Evolutionary conservation across 2,888 invertebrate genomes (phyloP).

Genomic region (Conops quadrifasciatus): DNA sequence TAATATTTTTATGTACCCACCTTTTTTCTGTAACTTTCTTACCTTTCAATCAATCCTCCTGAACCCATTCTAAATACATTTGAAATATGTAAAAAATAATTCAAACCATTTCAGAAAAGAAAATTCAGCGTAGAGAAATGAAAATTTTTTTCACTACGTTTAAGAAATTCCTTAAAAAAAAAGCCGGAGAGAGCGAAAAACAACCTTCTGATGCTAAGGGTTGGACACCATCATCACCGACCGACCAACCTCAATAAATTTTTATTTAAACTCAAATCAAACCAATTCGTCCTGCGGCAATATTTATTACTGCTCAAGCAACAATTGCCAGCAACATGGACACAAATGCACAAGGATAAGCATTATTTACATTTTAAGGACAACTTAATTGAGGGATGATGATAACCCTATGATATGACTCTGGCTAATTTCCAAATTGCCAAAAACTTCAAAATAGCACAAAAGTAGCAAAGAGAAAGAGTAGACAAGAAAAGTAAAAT

Average conservation of each 20-base stretch:
- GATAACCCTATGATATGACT: constrained; percentile 33
- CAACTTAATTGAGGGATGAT: constrained; percentile 42
- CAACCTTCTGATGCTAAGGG: no score
- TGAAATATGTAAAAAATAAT: no score
- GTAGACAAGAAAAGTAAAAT: background rate
- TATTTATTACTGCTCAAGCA: constrained; percentile 29
- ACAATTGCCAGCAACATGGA: constrained; percentile 24
- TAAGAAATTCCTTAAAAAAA: no score
- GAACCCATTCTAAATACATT: no score
- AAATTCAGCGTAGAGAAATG: no score
- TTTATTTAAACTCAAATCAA: background rate
- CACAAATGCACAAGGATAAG: background rate
- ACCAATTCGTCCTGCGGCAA: constrained; percentile 5
- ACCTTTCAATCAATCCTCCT: no score
- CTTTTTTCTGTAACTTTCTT: no score
- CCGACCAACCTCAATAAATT: background rate
- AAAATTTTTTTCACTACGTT: no score
- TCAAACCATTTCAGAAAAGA: no score
- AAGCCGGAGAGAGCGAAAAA: no score
- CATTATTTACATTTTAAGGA: constrained; percentile 35
- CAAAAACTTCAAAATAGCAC: background rate
- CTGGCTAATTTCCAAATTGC: constrained; percentile 20
- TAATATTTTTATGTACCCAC: no score
- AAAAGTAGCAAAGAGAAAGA: background rate
- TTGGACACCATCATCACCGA: background rate